Base-by-base conservation (phyloP, 53 echinoderm and acorn worm species). In the Holothuria scabra region DNA sequence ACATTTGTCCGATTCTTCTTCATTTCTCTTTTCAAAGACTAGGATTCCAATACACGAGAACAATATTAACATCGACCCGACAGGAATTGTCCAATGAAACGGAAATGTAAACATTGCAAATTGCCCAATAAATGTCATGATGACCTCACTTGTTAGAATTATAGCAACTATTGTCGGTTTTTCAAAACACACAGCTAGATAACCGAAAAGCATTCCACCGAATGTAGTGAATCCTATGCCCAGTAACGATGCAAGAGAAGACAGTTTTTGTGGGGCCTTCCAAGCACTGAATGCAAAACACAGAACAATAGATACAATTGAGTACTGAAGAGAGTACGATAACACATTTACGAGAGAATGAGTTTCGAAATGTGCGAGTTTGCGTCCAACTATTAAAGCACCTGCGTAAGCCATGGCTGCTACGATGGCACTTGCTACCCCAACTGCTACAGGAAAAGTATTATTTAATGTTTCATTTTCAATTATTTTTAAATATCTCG, bases 91-190 rank as follows among this genome's bases (percentile, higher is more conserved):
- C 76, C 46, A 76, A n/a, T 24, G 24, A 13, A 76, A 76, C 2
- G 49, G 22, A 56, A 76, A 76, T 25, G 55, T 24, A 25, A 76
- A 76, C 48, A 76, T 12, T 3, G 49, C 12, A 24, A 76, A 76
- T 29, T 76, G 76, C 25, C 48, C 76, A 22, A 76, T 21, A 12
- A 41, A 76, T 46, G 76, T 76, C 52, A 76, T 76, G 13, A 56
- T 24, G 13, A 76, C 52, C 28, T 76, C 76, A 26, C 48, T 48
- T 52, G 76, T 52, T 8, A 76, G 28, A 56, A 76, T 48, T 23
- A 76, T 76, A 13, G 76, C 55, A 6, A 76, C 52, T 56, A 48
- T 76, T 20, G 76, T 76, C 13, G 76, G 76, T 52, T 56, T 76
- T 12, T 46, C 29, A 4, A 8, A 41, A 3, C 23, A 22, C 23